A percentile compares a stretch with the other conserved stretches of the same genome.
These are phyloP conservation scores for Gambelia wislizenii DNA, from an alignment of 2,797 vertebrate species.

Conservation along the genomic window DNA sequence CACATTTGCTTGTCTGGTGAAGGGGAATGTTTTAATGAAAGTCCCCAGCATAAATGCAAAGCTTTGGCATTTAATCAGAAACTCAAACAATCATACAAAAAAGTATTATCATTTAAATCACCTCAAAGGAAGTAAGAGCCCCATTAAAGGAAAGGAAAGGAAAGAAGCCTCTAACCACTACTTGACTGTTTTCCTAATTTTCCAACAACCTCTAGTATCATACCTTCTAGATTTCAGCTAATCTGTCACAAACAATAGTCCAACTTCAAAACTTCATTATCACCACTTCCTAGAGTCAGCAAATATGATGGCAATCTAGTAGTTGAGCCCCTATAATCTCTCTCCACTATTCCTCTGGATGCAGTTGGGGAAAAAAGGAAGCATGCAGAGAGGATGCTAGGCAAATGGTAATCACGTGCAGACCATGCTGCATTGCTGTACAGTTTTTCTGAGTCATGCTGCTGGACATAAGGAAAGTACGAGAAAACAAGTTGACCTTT, in stretches of 20 bases:
- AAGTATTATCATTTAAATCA: neutral
- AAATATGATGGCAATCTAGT: neutral
- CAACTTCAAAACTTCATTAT: neutral
- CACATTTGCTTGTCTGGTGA: too few species aligned
- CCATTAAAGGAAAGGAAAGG: neutral
- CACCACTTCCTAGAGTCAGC: neutral
- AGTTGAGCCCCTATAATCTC: neutral
- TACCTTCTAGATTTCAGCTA: neutral
- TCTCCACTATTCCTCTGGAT: neutral
- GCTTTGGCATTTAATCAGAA: neutral
- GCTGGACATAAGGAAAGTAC: neutral
- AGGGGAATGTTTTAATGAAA: neutral
- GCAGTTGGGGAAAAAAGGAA: neutral
- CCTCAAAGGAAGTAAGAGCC: neutral
- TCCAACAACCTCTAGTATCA: neutral
- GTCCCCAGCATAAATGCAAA: neutral
- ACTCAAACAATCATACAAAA: neutral
- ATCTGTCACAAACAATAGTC: neutral
- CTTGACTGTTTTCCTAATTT: neutral
- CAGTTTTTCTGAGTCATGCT: neutral
- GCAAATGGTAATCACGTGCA: neutral
- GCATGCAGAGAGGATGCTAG: neutral
- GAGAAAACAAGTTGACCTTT: neutral
- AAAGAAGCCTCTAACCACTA: too few species aligned
- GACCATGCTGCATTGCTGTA: neutral